These are phyloP conservation scores for Aurelia coerulea DNA, from an alignment of 30 jellyfish, hydroid and myxozoan species.

Conservation along the genomic window DNA sequence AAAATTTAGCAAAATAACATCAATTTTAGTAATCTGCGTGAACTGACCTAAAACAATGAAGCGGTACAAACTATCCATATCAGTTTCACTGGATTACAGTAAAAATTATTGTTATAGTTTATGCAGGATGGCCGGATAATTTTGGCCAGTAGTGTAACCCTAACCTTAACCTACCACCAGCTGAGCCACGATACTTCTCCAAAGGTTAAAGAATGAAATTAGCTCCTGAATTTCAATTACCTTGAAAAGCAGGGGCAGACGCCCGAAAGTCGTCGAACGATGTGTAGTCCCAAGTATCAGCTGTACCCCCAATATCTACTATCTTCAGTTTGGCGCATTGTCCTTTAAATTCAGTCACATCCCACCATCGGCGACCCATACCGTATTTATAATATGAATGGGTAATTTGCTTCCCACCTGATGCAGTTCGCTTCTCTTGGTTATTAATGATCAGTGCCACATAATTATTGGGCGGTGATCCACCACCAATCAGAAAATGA, in stretches of 20 bases:
- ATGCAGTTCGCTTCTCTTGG: neutral
- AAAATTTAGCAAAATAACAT: too few species aligned
- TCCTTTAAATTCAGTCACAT: constrained; percentile 4
- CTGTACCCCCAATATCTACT: neutral
- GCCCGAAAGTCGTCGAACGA: constrained; percentile 29
- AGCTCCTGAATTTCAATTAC: neutral
- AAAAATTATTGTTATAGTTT: too few species aligned
- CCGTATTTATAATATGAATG: neutral
- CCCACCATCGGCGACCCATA: constrained; percentile 42
- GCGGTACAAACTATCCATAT: too few species aligned
- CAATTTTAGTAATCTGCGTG: too few species aligned
- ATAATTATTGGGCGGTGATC: constrained; percentile 14
- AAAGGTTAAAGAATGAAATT: too few species aligned
- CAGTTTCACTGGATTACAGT: too few species aligned
- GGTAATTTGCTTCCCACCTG: neutral
- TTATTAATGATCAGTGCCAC: constrained; percentile 21
- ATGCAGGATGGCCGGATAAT: too few species aligned
- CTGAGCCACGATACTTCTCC: too few species aligned
- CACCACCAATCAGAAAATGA: constrained; percentile 35
- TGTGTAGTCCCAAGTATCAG: constrained; percentile 3
- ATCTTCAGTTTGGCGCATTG: constrained; percentile 35
- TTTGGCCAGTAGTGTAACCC: too few species aligned
- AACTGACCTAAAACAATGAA: too few species aligned
- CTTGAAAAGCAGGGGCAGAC: constrained; percentile 31
- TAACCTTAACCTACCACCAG: too few species aligned